A percentile compares a stretch with the other conserved stretches of the same genome.
Evolutionary conservation across 2,888 invertebrate species (phyloP).

Genomic region (Allygus modestus): DNA sequence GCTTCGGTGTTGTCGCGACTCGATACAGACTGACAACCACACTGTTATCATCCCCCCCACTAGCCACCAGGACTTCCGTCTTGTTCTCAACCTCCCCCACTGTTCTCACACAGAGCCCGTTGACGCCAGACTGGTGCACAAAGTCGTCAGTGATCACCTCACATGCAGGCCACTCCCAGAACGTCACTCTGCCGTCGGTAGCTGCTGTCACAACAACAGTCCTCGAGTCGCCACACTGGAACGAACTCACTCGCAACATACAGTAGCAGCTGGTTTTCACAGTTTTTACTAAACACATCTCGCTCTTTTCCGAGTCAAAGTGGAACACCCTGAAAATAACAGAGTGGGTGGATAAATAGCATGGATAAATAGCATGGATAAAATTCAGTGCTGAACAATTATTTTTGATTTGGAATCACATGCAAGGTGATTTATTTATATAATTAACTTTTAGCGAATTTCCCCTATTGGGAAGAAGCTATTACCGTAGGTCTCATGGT

Average conservation of each 20-base stretch:
- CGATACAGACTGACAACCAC: conserved; percentile 72
- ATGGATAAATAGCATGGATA: conserved; percentile 23
- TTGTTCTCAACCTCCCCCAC: conserved; percentile 74
- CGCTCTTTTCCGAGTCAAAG: neutral
- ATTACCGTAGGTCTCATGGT: too few species aligned
- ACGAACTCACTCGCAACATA: conserved; percentile 63
- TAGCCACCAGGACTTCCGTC: conserved; percentile 78
- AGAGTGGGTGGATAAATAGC: conserved; percentile 15
- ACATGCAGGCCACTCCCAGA: conserved; percentile 79
- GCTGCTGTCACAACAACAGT: conserved; percentile 79
- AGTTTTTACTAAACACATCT: conserved; percentile 49
- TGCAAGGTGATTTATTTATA: neutral
- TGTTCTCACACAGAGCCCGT: conserved; percentile 77
- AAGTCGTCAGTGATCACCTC: conserved; percentile 72
- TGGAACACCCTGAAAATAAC: conserved; percentile 59
- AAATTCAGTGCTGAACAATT: neutral
- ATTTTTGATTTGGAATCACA: neutral
- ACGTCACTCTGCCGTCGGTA: conserved; percentile 84
- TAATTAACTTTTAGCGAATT: too few species aligned
- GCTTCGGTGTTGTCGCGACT: neutral
- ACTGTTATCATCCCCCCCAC: conserved; percentile 90
- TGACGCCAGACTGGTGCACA: conserved; percentile 88
- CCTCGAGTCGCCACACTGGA: conserved; percentile 11
- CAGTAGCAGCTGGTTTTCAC: conserved; percentile 62
- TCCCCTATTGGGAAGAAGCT: too few species aligned